Evolutionary conservation across 2,888 invertebrate species (phyloP).

Genomic region (Rhogogaster chlorosoma): DNA sequence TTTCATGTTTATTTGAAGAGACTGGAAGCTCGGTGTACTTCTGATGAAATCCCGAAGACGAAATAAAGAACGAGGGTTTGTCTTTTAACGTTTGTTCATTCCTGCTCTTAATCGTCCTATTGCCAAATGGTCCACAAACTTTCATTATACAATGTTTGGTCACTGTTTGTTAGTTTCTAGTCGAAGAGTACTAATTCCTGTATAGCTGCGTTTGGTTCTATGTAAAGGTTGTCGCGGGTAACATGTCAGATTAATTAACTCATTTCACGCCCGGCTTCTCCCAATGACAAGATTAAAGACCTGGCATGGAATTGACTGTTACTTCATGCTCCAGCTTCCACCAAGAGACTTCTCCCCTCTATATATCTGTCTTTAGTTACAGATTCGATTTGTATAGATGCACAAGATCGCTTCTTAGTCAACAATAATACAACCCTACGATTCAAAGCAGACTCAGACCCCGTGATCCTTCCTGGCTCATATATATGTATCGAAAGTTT

Average conservation of each 20-base stretch:
- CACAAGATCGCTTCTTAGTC: not conserved
- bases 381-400: not conserved
- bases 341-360: not conserved
- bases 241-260: conserved; percentile 46
- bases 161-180: not conserved
- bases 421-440: not conserved
- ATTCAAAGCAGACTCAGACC: not conserved
- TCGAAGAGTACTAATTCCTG: conserved; percentile 29
- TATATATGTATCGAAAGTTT: not conserved
- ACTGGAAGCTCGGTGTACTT: not conserved
- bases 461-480: not conserved
- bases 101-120: not conserved
- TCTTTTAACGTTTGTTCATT: not conserved
- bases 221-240: conserved; percentile 28
- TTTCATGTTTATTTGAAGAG: not conserved
- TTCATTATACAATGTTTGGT: not conserved
- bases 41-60: not conserved
- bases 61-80: not conserved
- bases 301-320: conserved; percentile 34
- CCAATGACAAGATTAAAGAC: conserved; percentile 50
- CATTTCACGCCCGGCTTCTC: conserved; percentile 45
- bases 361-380: not conserved
- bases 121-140: not conserved
- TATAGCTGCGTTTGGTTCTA: not conserved
- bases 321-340: conserved; percentile 6